Evolutionary conservation across 92 coral and sea anemone genomes (phyloP).

Genomic region (Phymanthus crucifer): DNA sequence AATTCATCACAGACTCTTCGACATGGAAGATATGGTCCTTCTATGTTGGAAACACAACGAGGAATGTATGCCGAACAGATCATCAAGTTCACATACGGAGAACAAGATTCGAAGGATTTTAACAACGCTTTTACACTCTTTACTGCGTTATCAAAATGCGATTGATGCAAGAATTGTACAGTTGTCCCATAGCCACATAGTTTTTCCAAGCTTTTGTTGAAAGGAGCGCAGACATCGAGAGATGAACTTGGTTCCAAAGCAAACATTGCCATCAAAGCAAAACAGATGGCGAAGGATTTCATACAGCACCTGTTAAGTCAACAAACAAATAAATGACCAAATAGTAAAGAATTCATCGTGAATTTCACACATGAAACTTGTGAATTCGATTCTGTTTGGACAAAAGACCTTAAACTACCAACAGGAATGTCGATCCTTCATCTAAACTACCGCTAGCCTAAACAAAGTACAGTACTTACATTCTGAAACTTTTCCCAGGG

Average conservation of each 20-base stretch:
- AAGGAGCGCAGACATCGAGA: constrained; percentile 26
- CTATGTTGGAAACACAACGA: constrained; percentile 40
- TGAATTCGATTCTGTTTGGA: not conserved
- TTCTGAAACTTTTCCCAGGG: not conserved
- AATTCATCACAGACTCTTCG: constrained; percentile 62
- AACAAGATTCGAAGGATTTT: constrained; percentile 19
- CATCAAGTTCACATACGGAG: constrained; percentile 44
- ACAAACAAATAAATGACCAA: constrained; percentile 10
- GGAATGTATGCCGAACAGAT: constrained; percentile 56
- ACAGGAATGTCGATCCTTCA: not conserved
- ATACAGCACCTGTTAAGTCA: constrained; percentile 17
- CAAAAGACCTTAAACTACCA: not conserved
- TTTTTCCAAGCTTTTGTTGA: constrained; percentile 36
- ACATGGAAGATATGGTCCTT: constrained; percentile 55
- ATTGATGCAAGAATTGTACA: constrained; percentile 17
- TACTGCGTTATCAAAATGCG: constrained; percentile 41
- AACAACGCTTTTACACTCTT: constrained; percentile 5
- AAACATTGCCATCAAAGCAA: constrained; percentile 9
- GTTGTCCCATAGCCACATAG: constrained; percentile 68
- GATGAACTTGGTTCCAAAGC: constrained; percentile 2
- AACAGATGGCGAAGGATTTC: not conserved
- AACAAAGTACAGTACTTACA: not conserved
- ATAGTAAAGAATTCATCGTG: not conserved
- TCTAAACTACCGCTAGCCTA: not conserved
- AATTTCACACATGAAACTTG: constrained; percentile 15